phyloP scores from a whole-genome alignment of 92 coral and sea anemone species.

The Palythoa grandiflora region DNA sequence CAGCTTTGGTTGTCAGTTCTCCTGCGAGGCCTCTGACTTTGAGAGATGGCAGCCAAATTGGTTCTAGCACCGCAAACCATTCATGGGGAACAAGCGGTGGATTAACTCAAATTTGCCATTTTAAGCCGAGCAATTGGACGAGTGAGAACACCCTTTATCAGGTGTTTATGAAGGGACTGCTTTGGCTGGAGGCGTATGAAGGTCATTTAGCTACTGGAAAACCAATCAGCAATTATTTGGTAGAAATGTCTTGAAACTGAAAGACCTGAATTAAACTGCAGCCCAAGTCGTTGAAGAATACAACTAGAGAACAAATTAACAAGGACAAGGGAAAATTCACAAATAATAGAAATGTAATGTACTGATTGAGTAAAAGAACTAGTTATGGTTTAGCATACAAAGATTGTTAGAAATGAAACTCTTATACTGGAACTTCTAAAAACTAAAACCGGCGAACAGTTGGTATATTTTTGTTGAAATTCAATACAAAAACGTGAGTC shows the following conservation, averaged over 20 bases:
- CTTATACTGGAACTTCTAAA: too few relatives aligned
- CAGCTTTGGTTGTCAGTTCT: conserved; percentile 55
- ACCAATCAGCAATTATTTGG: conserved; percentile 54
- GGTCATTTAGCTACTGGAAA: conserved; percentile 77
- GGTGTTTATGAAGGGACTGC: conserved; percentile 79
- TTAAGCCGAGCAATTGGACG: conserved; percentile 63
- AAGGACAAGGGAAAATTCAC: too few relatives aligned
- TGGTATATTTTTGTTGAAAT: too few relatives aligned
- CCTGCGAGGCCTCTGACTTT: conserved; percentile 51
- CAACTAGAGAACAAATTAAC: too few relatives aligned
- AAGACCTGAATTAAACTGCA: too few relatives aligned
- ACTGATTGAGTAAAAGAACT: too few relatives aligned
- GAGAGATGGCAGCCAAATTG: conserved; percentile 35
- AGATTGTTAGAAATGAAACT: too few relatives aligned
- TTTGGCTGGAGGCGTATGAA: conserved; percentile 92
- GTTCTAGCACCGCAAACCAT: conserved; percentile 28
- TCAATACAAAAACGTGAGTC: too few relatives aligned
- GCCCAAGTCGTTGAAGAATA: too few relatives aligned
- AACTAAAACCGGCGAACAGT: too few relatives aligned
- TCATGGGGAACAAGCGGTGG: conserved; percentile 60
- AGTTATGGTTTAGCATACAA: too few relatives aligned
- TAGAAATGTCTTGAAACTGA: conserved; percentile 37
- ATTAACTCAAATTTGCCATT: conserved; percentile 68
- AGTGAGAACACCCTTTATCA: conserved; percentile 77
- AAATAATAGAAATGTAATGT: too few relatives aligned